Evolutionary conservation across 2,113 vertebrate genomes (phyloP), one percentile per base, ranked within the genome.

Genomic region (Corapipo altera): DNA sequence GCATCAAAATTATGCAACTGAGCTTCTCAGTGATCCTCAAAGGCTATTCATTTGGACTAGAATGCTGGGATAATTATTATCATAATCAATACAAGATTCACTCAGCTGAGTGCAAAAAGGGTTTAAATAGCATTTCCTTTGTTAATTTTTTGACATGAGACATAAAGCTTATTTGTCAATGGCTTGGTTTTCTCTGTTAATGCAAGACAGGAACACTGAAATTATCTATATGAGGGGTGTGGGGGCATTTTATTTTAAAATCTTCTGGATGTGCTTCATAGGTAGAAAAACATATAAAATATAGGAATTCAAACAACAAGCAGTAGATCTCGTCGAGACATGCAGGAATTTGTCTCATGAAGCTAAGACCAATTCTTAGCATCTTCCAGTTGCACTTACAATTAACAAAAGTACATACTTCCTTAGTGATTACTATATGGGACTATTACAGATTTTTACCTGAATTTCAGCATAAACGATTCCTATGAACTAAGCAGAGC

Each of bases 81-180:
- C 33, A 64, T 80, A 95, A 90, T 67, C 88, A 94, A 95, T 74
- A 54, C 23, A 92, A 71, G 64, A 59, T 62, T 66, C 55, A 76
- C 67, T 77, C 59, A 88, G 83, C 18, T 84, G 52, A 85, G 74
- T 77, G 75, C 23, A 92, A 57, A 58, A 82, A 65, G 13, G 13
- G 32, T 87, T 93, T 92, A 72, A 20, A 52, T 14, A 75, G 46
- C 18, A 82, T 62, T 89, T 89, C 43, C 66, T 85, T 78, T 73
- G 66, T 58, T 61, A 69, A 82, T 87, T 57, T 87, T 62, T 57
- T 95, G 49, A 78, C 59, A 61, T 2, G 18, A 83, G 48, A 84
- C 35, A 5, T 30, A 64, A 87, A 61, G 73, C 67, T 89, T 93
- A 80, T 89, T 79, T 77, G 58, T 88, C 70, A 76, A 44, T 82